These are phyloP conservation scores for Archips xylosteana DNA, from an alignment of 2,888 invertebrate genomes.

Conservation along the genomic window DNA sequence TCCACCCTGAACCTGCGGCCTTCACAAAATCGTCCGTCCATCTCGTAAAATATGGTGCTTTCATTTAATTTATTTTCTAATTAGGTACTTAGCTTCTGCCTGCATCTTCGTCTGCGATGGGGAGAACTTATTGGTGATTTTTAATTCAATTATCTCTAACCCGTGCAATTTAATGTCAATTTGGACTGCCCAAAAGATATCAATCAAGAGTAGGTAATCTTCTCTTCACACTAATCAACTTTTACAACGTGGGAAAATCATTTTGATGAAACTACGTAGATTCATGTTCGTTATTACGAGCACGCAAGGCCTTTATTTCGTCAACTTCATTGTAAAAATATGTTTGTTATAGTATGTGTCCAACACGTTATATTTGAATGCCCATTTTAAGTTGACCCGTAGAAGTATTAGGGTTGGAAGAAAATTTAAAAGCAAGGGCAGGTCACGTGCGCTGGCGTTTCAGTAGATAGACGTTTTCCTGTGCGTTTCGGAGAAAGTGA, in stretches of 20 bases:
- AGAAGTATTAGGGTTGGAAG: not conserved
- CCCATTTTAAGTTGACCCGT: slow-evolving; percentile 20
- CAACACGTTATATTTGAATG: slow-evolving; percentile 8
- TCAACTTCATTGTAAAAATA: slow-evolving; percentile 6
- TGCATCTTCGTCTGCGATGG: no score
- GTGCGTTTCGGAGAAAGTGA: slow-evolving; percentile 39
- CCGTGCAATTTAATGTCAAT: slow-evolving; percentile 32
- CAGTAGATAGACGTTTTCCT: slow-evolving; percentile 33
- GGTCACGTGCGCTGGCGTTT: slow-evolving; percentile 21
- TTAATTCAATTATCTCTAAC: not conserved
- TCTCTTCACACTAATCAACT: slow-evolving; percentile 33
- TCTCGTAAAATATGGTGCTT: no score
- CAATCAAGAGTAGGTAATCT: slow-evolving; percentile 30
- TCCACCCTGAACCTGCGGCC: no score
- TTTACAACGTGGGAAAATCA: slow-evolving; percentile 35
- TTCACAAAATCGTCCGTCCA: no score
- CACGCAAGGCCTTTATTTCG: slow-evolving; percentile 5
- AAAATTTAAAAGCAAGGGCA: not conserved
- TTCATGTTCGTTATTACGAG: not conserved
- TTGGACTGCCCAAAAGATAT: slow-evolving; percentile 28
- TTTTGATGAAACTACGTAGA: slow-evolving; percentile 2
- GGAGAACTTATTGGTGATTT: not conserved
- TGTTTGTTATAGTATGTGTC: slow-evolving; percentile 14
- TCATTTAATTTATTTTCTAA: no score
- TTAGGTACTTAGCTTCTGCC: no score